A percentile compares a stretch with the other conserved stretches of the same genome.
Evolutionary conservation across 2,797 vertebrate genomes (phyloP).

Genomic region (Chelon labrosus): DNA sequence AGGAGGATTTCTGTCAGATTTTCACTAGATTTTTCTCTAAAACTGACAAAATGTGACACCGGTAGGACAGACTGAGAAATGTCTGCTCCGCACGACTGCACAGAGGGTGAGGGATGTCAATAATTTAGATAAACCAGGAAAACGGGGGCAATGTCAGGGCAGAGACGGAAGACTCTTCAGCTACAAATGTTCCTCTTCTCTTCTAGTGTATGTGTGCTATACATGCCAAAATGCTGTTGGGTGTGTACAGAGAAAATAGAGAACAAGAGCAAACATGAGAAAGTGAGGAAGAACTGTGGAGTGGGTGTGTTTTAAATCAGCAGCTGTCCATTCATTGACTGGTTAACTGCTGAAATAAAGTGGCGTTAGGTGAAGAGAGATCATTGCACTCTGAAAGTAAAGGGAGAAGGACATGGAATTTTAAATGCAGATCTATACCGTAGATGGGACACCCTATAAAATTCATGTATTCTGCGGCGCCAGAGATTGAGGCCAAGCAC

Average conservation of each 20-base stretch:
- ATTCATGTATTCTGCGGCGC: slow-evolving; percentile 57
- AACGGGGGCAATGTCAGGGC: slow-evolving; percentile 30
- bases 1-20: slow-evolving; percentile 18
- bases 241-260: not conserved
- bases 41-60: not conserved
- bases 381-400: slow-evolving; percentile 5
- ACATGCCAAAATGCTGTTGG: not conserved
- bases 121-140: slow-evolving; percentile 69
- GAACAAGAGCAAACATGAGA: no score
- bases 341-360: slow-evolving; percentile 37
- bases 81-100: slow-evolving; percentile 28
- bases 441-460: slow-evolving; percentile 45
- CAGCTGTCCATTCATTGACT: slow-evolving; percentile 16
- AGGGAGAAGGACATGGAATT: slow-evolving; percentile 13
- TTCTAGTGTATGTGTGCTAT: not conserved
- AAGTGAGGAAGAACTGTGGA: not conserved
- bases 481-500: slow-evolving; percentile 18
- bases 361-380: slow-evolving; percentile 15
- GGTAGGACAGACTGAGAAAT: not conserved
- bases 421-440: slow-evolving; percentile 27
- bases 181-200: not conserved
- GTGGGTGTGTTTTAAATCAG: slow-evolving; percentile 1
- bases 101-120: slow-evolving; percentile 62
- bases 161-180: slow-evolving; percentile 35
- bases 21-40: not conserved